Evolutionary conservation across 2,797 vertebrate species (phyloP).

Genomic region (Liasis olivaceus): DNA sequence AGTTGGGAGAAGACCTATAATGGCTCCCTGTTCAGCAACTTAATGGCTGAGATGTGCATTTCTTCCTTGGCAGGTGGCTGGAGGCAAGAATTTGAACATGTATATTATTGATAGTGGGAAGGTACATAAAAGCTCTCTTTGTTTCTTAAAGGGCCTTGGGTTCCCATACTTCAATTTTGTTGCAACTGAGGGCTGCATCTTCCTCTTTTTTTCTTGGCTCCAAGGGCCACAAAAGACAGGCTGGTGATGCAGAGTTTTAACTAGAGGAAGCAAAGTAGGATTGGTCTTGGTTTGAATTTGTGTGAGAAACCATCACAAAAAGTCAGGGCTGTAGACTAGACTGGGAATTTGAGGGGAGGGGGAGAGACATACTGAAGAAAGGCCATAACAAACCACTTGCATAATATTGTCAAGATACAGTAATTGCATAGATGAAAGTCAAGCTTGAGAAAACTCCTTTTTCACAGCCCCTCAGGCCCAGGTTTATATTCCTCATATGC

Average conservation of each 20-base stretch:
- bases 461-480: not conserved
- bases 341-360: not conserved
- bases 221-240: not conserved
- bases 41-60: not conserved
- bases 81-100: not conserved
- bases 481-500: not conserved
- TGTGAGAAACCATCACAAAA: not conserved
- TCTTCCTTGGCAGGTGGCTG: conserved; percentile 31
- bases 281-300: not conserved
- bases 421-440: not conserved
- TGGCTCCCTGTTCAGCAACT: not conserved
- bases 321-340: not conserved
- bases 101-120: not conserved
- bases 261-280: not conserved
- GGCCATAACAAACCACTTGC: not conserved
- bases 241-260: not conserved
- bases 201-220: not conserved
- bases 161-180: not conserved
- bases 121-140: not conserved
- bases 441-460: not conserved
- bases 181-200: not conserved
- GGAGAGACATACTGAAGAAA: not conserved
- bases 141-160: not conserved
- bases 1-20: not conserved
- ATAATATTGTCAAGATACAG: not conserved